Evolutionary conservation across 2,113 vertebrate species (phyloP), one percentile per base, ranked within the genome.

Genomic region (Benitochromis conjunctus): DNA sequence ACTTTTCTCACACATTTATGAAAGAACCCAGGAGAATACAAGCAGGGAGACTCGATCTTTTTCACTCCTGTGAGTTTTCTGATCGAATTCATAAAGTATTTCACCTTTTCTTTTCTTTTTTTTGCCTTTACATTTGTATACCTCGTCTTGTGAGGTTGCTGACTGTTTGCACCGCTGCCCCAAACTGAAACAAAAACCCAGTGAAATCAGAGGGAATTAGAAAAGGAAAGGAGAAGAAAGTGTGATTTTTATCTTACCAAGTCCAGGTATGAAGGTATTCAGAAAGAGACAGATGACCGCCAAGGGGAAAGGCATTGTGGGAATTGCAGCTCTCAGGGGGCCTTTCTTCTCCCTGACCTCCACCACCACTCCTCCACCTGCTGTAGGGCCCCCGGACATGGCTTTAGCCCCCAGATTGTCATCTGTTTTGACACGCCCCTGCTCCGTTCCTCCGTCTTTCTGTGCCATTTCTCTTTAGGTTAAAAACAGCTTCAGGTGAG

Each of bases 281-380:
- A 99, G 97, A 92, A 99, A 99, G 81, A 99, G 95, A 91, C 98
- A 99, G 94, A 99, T 96, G 90, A 99, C 98, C 4, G 98, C 98
- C 93, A 99, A 95, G 3, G 97, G 98, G 93, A 99, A 98, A 13
- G 98, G 98, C 98, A 99, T 98, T 91, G 97, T 98, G 83, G 98
- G 98, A 95, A 99, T 99, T 24, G 98, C 98, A 16, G 98, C 98
- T 46, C 98, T 96, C 82, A 99, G 94, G 58, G 97, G 93, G 31
- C 98, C 98, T 93, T 99, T 99, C 96, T 99, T 99, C 96, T 99
- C 98, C 54, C 98, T 95, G 86, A 99, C 98, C 94, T 98, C 98
- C 91, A 99, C 97, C 94, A 99, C 98, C 92, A 98, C 98, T 85
- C 98, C 98, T 86, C 97, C 97, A 83, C 97, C 96, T 3, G 97